Percentiles rank a stretch among this genome's conserved stretches.
phyloP scores from a whole-genome alignment of 2,888 invertebrate species.

The Mythimna ferrago region DNA sequence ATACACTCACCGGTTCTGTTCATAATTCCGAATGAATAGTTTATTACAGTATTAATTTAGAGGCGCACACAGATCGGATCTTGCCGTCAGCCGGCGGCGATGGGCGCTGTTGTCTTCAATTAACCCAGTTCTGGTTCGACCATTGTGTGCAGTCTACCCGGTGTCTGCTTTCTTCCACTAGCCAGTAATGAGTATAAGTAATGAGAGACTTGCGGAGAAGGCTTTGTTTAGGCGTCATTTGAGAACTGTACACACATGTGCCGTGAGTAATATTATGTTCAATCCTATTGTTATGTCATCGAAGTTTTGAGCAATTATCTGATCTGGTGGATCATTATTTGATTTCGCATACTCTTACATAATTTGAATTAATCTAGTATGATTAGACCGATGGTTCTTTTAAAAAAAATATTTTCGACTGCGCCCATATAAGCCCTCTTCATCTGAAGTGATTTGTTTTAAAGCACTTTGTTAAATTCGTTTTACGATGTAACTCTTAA shows the following conservation, averaged over 20 bases:
- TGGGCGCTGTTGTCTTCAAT: slow-evolving; percentile 86
- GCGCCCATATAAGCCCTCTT: not conserved
- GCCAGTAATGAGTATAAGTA: slow-evolving; percentile 82
- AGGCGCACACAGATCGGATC: slow-evolving; percentile 79
- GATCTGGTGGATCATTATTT: slow-evolving; percentile 38
- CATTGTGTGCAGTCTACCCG: slow-evolving; percentile 86
- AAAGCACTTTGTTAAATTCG: slow-evolving; percentile 6
- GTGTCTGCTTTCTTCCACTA: slow-evolving; percentile 89
- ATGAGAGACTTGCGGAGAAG: slow-evolving; percentile 76
- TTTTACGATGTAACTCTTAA: slow-evolving; percentile 24
- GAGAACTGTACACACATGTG: slow-evolving; percentile 76
- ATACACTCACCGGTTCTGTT: slow-evolving; percentile 54
- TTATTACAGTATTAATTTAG: slow-evolving; percentile 80
- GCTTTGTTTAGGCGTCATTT: slow-evolving; percentile 81
- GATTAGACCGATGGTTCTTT: not conserved
- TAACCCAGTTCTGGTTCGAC: slow-evolving; percentile 86
- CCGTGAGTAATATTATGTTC: slow-evolving; percentile 73
- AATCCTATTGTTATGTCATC: slow-evolving; percentile 67
- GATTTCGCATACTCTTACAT: slow-evolving; percentile 29
- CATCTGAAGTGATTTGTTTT: slow-evolving; percentile 7
- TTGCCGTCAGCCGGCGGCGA: slow-evolving; percentile 78
- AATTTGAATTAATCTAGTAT: slow-evolving; percentile 23
- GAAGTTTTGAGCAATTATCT: slow-evolving; percentile 56
- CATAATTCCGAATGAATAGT: slow-evolving; percentile 72
- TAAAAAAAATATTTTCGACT: not conserved